Evolutionary conservation across 2,113 vertebrate species (phyloP).

Genomic region (Calypte anna): DNA sequence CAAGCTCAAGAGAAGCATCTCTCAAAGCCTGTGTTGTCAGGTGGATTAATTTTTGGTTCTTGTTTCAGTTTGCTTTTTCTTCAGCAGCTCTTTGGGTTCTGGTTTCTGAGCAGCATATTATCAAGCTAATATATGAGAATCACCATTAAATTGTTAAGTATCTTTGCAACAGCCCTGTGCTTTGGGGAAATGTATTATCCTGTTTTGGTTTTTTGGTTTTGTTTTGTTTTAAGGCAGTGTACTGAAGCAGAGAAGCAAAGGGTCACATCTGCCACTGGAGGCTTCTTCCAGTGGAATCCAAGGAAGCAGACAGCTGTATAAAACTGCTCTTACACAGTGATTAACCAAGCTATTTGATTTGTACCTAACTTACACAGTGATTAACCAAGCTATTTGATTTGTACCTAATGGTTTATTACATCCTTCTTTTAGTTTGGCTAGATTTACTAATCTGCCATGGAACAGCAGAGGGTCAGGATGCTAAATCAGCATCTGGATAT

Average conservation of each 20-base stretch:
- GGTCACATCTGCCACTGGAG: slow-evolving; percentile 21
- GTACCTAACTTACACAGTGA: slow-evolving; percentile 37
- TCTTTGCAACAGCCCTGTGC: neutral
- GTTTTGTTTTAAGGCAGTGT: neutral
- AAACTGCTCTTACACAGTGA: slow-evolving; percentile 29
- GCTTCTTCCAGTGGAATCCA: slow-evolving; percentile 23
- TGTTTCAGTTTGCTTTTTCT: neutral
- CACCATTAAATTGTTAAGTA: neutral
- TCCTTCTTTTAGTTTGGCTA: slow-evolving; percentile 29
- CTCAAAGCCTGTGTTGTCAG: neutral
- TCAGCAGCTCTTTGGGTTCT: neutral
- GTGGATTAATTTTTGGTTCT: neutral
- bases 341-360: slow-evolving; percentile 51
- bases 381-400: slow-evolving; percentile 50
- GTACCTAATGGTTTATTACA: slow-evolving; percentile 40
- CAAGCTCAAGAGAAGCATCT: neutral
- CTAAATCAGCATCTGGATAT: slow-evolving; percentile 22
- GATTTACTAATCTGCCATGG: slow-evolving; percentile 10
- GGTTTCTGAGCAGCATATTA: neutral
- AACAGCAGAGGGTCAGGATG: slow-evolving; percentile 17
- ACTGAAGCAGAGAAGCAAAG: neutral
- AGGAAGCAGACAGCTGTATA: slow-evolving; percentile 29
- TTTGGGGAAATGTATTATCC: neutral
- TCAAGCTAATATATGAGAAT: neutral
- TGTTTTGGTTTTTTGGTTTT: neutral